Evolutionary conservation across 2,113 vertebrate species (phyloP).

Genomic region (Enhydra lutris): DNA sequence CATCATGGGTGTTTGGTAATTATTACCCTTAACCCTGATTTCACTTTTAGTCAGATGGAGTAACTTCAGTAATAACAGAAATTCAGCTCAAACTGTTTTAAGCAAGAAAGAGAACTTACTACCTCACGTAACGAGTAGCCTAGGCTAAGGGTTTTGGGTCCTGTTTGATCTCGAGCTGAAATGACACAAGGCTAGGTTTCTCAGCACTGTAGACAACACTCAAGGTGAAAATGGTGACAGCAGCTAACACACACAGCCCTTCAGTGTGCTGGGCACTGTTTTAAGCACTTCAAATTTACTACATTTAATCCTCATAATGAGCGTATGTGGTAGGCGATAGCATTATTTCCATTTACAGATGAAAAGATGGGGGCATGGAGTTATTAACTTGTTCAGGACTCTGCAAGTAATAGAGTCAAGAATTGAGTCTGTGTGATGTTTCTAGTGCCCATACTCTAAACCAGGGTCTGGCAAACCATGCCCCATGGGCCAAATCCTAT

Average conservation of each 20-base stretch:
- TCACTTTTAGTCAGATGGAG: background rate
- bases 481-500: background rate
- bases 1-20: background rate
- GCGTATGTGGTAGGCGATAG: background rate
- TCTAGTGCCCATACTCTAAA: background rate
- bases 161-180: background rate
- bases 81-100: background rate
- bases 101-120: background rate
- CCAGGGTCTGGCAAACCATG: background rate
- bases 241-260: background rate
- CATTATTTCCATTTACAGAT: background rate
- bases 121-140: background rate
- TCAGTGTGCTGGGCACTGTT: background rate
- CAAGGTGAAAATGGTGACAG: background rate
- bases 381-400: background rate
- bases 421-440: background rate
- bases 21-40: background rate
- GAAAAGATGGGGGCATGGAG: background rate
- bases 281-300: background rate
- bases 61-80: background rate
- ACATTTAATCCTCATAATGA: background rate
- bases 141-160: background rate
- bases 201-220: background rate
- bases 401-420: background rate
- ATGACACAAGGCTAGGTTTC: background rate